These are phyloP conservation scores for Raja brachyura DNA, from an alignment of 2,113 vertebrate species.

Conservation along the genomic window DNA sequence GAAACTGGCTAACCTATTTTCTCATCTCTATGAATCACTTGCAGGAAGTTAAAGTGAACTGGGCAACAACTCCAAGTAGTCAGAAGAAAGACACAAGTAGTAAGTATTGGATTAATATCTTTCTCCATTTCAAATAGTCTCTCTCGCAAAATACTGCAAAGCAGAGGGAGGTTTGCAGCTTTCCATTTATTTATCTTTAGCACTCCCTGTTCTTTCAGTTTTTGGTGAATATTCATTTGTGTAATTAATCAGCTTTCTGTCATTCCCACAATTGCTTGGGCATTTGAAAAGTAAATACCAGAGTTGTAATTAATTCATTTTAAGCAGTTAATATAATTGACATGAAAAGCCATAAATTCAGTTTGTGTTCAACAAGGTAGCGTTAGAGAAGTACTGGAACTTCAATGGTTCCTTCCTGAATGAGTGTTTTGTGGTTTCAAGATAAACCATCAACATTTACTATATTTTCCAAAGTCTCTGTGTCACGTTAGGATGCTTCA, in stretches of 20 bases:
- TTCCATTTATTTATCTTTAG: background rate
- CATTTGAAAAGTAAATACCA: background rate
- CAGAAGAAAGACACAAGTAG: slow-evolving; percentile 99
- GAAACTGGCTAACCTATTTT: background rate
- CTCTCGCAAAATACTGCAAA: background rate
- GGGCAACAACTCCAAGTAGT: slow-evolving; percentile 97
- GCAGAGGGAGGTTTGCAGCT: no score
- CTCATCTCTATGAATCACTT: slow-evolving; percentile 11
- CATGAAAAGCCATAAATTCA: background rate
- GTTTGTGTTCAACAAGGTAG: background rate
- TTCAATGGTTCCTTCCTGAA: background rate
- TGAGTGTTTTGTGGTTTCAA: background rate
- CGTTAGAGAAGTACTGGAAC: background rate
- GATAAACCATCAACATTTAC: background rate
- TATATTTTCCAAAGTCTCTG: background rate
- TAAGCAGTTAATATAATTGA: background rate
- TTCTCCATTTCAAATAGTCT: background rate
- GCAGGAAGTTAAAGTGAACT: slow-evolving; percentile 97
- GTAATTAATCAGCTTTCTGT: background rate
- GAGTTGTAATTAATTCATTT: background rate
- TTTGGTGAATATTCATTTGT: background rate
- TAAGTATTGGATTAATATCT: slow-evolving; percentile 61
- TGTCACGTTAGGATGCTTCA: background rate
- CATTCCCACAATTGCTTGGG: background rate
- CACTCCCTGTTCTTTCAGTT: no score